A percentile compares a stretch with the other conserved stretches of the same genome.
phyloP scores from a whole-genome alignment of 2,797 vertebrate genomes.

The Brachyrhaphis roseni region DNA sequence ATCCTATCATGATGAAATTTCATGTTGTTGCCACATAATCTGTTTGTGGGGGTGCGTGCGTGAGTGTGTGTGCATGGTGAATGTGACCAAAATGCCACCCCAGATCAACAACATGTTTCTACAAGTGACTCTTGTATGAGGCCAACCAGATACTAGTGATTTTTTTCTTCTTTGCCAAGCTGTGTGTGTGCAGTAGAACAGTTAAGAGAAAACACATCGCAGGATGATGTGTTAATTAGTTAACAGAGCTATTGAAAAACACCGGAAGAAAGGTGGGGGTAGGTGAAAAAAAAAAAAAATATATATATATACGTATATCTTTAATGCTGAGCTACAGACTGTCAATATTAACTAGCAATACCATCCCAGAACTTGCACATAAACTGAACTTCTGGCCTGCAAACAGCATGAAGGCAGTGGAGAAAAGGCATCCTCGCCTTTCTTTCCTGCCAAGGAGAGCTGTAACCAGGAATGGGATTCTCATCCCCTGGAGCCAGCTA shows the following conservation, averaged over 20 bases:
- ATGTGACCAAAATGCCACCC: slow-evolving; percentile 55
- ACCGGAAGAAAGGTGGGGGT: background rate
- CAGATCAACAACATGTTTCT: slow-evolving; percentile 44
- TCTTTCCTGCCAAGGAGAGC: slow-evolving; percentile 80
- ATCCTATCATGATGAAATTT: slow-evolving; percentile 75
- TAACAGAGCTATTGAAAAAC: background rate
- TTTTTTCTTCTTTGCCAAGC: background rate
- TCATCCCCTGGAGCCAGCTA: slow-evolving; percentile 81
- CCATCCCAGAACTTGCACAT: slow-evolving; percentile 19
- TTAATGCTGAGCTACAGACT: slow-evolving; percentile 35
- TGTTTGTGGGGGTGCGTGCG: slow-evolving; percentile 1
- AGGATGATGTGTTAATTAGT: slow-evolving; percentile 3
- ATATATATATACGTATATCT: background rate
- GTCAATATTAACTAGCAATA: slow-evolving; percentile 10
- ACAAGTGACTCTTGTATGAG: slow-evolving; percentile 30
- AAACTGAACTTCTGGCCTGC: slow-evolving; percentile 69
- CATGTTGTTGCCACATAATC: slow-evolving; percentile 63
- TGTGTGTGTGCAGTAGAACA: background rate
- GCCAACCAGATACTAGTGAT: slow-evolving; percentile 25
- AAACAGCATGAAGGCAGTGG: slow-evolving; percentile 76
- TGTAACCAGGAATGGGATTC: slow-evolving; percentile 84
- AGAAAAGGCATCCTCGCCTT: slow-evolving; percentile 76
- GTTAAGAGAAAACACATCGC: background rate
- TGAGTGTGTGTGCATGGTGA: slow-evolving; percentile 9
- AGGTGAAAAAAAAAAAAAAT: background rate